These are phyloP conservation scores for Cheiracanthium punctorium DNA, from an alignment of 2,888 invertebrate species.

Conservation along the genomic window DNA sequence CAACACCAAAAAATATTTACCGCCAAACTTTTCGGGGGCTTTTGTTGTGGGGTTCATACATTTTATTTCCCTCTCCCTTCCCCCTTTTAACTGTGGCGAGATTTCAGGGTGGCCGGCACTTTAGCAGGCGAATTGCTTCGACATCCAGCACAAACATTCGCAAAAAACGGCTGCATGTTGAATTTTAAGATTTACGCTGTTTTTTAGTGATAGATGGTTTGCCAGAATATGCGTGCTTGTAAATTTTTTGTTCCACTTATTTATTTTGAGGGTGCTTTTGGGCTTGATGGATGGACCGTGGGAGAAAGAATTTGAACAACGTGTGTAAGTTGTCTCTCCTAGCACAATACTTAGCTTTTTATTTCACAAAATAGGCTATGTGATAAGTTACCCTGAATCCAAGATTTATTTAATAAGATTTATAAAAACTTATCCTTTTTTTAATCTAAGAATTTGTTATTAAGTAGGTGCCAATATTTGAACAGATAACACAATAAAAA, in stretches of 20 bases:
- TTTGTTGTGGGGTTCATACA: not conserved
- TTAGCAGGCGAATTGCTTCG: not conserved
- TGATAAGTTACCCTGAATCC: too few species aligned
- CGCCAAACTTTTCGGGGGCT: not conserved
- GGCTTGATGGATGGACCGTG: not conserved
- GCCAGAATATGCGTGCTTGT: not conserved
- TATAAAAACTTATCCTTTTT: too few species aligned
- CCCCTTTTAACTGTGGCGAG: not conserved
- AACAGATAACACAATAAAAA: too few species aligned
- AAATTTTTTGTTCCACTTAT: not conserved
- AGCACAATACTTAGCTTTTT: too few species aligned
- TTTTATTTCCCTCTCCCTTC: not conserved
- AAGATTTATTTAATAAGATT: too few species aligned
- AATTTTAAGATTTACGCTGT: slow-evolving; percentile 6
- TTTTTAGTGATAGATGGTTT: slow-evolving; percentile 2
- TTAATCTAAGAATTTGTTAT: too few species aligned
- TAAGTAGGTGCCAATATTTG: too few species aligned
- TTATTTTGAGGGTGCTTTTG: not conserved
- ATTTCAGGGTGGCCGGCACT: not conserved
- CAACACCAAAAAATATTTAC: slow-evolving; percentile 12
- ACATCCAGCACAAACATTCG: not conserved
- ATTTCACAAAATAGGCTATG: too few species aligned
- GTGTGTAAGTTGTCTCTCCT: not conserved
- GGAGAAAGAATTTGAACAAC: not conserved
- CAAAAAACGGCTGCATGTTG: slow-evolving; percentile 1